Conservation (phyloP, 2,888 invertebrate genomes). For the Liopterus haemorrhoidalis region DNA sequence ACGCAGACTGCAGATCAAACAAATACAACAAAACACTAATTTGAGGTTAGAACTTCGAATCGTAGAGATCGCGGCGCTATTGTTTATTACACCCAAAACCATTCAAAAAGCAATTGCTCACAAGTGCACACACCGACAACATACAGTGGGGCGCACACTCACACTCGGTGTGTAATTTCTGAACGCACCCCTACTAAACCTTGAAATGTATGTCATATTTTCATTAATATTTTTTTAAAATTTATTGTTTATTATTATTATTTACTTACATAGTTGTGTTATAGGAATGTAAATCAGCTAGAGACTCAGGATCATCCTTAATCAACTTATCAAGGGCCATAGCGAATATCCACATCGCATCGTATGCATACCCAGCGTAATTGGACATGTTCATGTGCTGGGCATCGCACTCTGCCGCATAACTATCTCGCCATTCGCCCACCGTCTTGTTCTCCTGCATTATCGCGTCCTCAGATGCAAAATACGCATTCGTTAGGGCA, state of each 20-base stretch:
- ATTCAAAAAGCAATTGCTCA: too few species aligned
- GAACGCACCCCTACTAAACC: too few species aligned
- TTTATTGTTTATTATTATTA: too few species aligned
- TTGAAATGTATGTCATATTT: background rate
- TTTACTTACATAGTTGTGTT: constrained; percentile 49
- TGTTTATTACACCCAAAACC: background rate
- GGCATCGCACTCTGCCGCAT: constrained; percentile 35
- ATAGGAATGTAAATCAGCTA: constrained; percentile 51
- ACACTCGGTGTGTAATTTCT: too few species aligned
- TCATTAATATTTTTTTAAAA: constrained; percentile 1
- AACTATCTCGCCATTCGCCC: constrained; percentile 54
- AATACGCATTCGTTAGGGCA: constrained; percentile 62
- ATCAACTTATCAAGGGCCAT: constrained; percentile 61
- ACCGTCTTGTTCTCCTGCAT: constrained; percentile 64
- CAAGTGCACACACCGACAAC: too few species aligned
- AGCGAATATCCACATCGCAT: constrained; percentile 77
- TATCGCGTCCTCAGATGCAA: constrained; percentile 53
- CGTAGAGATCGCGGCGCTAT: background rate
- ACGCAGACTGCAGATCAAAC: too few species aligned
- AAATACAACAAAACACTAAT: too few species aligned
- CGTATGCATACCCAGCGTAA: constrained; percentile 73
- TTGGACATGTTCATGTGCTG: constrained; percentile 44
- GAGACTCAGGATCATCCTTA: constrained; percentile 54
- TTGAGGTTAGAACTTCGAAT: too few species aligned
- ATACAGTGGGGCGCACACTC: too few species aligned